phyloP scores from a whole-genome alignment of 2,797 vertebrate species.

The Cyclura pinguis region DNA sequence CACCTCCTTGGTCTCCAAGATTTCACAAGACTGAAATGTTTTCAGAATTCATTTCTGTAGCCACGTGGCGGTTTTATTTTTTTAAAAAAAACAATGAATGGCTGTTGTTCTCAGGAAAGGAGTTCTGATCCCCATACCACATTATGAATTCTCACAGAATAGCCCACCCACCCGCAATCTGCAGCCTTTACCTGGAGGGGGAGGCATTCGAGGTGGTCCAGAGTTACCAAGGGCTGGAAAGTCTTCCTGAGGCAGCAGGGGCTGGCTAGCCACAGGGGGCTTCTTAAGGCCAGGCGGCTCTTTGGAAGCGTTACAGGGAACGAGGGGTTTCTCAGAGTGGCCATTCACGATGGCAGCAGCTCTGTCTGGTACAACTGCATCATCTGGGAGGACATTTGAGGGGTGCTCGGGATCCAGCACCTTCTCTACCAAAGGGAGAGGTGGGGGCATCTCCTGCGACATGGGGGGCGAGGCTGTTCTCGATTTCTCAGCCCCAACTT shows the following conservation, averaged over 20 bases:
- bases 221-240: slow-evolving; percentile 90
- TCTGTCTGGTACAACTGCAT: slow-evolving; percentile 31
- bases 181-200: slow-evolving; percentile 89
- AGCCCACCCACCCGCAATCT: not conserved
- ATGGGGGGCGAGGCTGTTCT: accelerated
- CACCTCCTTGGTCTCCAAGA: too few relatives aligned
- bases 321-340: slow-evolving; percentile 78
- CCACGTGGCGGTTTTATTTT: not conserved
- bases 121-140: not conserved
- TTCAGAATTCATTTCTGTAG: not conserved
- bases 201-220: slow-evolving; percentile 87
- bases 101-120: not conserved
- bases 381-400: not conserved
- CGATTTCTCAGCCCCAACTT: slow-evolving; percentile 77
- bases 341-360: slow-evolving; percentile 81
- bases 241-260: slow-evolving; percentile 86
- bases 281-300: slow-evolving; percentile 83
- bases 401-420: slow-evolving; percentile 76
- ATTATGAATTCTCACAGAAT: not conserved
- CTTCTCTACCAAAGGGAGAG: slow-evolving; percentile 72
- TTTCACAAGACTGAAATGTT: not conserved
- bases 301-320: slow-evolving; percentile 67
- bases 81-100: not conserved
- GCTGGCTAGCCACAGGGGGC: slow-evolving; percentile 69
- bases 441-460: accelerated